Evolutionary conservation across 2,113 vertebrate species (phyloP).

Genomic region (Plestiodon gilberti): DNA sequence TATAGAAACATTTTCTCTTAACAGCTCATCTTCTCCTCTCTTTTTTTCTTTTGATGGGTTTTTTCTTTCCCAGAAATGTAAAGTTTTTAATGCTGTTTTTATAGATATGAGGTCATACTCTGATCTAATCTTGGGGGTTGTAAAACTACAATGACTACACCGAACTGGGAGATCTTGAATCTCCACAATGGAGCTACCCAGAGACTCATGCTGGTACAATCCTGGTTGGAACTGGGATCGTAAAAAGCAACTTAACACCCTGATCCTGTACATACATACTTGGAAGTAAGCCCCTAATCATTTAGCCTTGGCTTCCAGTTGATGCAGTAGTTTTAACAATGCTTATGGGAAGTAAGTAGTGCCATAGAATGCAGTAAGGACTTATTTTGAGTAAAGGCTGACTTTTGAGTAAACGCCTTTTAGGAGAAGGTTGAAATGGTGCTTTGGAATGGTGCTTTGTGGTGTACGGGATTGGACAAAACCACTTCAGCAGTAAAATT

Average conservation of each 20-base stretch:
- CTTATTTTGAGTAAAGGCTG: too few species aligned
- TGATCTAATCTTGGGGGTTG: constrained; percentile 38
- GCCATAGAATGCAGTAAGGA: not conserved
- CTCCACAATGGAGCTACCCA: not conserved
- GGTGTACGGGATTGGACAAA: not conserved
- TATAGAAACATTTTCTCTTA: constrained; percentile 61
- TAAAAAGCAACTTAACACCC: constrained; percentile 6
- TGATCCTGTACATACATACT: not conserved
- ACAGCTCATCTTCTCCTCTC: constrained; percentile 52
- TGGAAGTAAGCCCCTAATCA: not conserved
- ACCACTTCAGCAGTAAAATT: constrained; percentile 22
- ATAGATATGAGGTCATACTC: constrained; percentile 52
- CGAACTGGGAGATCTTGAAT: not conserved
- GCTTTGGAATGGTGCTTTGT: not conserved
- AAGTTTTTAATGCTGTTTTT: constrained; percentile 60
- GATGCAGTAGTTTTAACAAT: not conserved
- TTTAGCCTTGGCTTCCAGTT: not conserved
- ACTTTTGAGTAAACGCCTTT: not conserved
- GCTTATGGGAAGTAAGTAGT: not conserved
- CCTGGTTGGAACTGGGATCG: constrained; percentile 12
- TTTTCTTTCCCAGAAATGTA: constrained; percentile 60
- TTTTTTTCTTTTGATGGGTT: not conserved
- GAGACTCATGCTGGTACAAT: not conserved
- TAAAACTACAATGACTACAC: constrained; percentile 48
- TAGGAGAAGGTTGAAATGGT: not conserved